A percentile compares a stretch with the other conserved stretches of the same genome.
These are phyloP conservation scores for Cerastis leucographa DNA, from an alignment of 2,888 invertebrate genomes.

Conservation along the genomic window DNA sequence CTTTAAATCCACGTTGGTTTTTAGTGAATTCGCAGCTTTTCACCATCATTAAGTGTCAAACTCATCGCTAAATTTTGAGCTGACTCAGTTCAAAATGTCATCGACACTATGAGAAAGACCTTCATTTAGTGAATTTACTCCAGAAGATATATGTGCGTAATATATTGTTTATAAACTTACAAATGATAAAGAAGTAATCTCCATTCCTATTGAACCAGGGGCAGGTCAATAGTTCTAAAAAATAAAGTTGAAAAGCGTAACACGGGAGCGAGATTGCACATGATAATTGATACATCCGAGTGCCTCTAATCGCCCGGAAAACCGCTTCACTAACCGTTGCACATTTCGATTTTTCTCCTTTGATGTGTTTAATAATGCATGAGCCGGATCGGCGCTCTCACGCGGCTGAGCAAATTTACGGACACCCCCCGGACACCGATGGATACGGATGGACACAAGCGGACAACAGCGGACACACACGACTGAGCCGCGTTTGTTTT, in stretches of 20 bases:
- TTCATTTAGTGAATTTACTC: not conserved
- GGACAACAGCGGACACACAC: constrained; percentile 45
- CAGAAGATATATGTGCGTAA: not conserved
- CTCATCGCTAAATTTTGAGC: too few species aligned
- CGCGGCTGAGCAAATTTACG: constrained; percentile 67
- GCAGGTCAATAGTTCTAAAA: too few species aligned
- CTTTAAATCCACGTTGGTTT: not conserved
- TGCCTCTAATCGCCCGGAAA: constrained; percentile 87
- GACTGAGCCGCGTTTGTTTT: constrained; percentile 60
- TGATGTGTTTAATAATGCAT: constrained; percentile 90
- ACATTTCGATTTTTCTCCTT: constrained; percentile 90
- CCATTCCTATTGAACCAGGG: too few species aligned
- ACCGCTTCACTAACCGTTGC: constrained; percentile 87
- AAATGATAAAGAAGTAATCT: not conserved
- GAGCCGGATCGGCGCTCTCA: constrained; percentile 80
- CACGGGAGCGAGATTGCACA: constrained; percentile 70
- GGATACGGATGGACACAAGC: constrained; percentile 24
- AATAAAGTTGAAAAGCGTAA: constrained; percentile 33
- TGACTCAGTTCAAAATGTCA: too few species aligned
- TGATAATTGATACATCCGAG: constrained; percentile 86
- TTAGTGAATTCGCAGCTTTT: not conserved
- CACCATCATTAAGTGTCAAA: not conserved
- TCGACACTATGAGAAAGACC: too few species aligned
- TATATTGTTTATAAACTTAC: not conserved
- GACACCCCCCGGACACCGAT: constrained; percentile 48